Evolutionary conservation across 1,140 invertebrate genomes (phyloP).

Genomic region (Drosophila micromelanica): DNA sequence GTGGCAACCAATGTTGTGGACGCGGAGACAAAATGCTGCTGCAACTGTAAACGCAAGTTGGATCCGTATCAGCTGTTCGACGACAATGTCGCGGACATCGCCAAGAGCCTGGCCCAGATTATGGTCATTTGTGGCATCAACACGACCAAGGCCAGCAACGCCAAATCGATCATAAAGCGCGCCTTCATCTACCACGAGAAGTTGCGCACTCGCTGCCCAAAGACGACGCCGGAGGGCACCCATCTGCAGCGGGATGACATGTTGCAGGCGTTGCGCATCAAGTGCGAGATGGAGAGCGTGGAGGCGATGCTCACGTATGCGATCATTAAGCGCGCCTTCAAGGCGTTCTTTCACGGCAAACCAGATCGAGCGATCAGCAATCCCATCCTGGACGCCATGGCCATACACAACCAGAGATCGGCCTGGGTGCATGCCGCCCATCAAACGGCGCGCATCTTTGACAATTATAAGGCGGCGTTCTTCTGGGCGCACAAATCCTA

Average conservation of each 20-base stretch:
- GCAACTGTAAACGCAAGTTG: conserved; percentile 66
- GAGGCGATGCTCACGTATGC: conserved; percentile 68
- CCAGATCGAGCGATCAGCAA: conserved; percentile 55
- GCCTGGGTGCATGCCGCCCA: conserved; percentile 68
- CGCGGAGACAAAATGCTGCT: conserved; percentile 21
- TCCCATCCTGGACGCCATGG: conserved; percentile 58
- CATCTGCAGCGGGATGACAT: conserved; percentile 65
- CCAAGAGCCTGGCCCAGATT: conserved; percentile 60
- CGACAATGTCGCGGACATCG: conserved; percentile 64
- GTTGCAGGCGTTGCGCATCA: conserved; percentile 60
- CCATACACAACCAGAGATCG: conserved; percentile 42
- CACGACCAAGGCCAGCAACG: conserved; percentile 53
- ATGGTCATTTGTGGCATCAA: conserved; percentile 69
- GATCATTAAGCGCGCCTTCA: conserved; percentile 69
- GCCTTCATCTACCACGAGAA: conserved; percentile 68
- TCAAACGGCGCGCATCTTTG: conserved; percentile 61
- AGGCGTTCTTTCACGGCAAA: conserved; percentile 70
- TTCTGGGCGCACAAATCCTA: conserved; percentile 72
- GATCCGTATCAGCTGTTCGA: conserved; percentile 67
- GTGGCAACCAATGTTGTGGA: conserved; percentile 4
- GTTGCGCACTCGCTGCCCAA: conserved; percentile 40
- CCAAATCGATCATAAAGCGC: conserved; percentile 62
- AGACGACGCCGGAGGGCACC: neutral
- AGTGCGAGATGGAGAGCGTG: conserved; percentile 63
- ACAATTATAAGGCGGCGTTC: conserved; percentile 64